Conservation (phyloP, 2,797 vertebrate species). For the Microctenopoma lineatum region DNA sequence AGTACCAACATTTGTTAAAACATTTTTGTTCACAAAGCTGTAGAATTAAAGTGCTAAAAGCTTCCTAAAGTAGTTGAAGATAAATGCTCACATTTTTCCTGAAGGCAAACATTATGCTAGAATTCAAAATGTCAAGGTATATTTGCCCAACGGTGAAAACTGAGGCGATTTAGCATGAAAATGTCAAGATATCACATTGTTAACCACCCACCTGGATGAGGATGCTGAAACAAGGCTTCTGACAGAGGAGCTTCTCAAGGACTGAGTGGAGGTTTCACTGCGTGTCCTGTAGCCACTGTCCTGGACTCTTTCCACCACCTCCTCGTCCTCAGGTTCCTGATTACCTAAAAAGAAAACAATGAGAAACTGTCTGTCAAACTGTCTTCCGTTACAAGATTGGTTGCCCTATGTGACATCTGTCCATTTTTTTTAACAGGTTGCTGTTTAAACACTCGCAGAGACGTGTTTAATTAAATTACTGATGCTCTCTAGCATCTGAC, state of each 20-base stretch:
- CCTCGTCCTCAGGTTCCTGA: constrained; percentile 78
- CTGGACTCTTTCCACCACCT: constrained; percentile 71
- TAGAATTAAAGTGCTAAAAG: constrained; percentile 11
- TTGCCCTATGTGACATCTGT: background rate
- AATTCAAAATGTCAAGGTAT: constrained; percentile 45
- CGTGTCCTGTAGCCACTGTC: constrained; percentile 86
- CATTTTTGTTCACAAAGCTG: background rate
- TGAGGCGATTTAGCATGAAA: constrained; percentile 17
- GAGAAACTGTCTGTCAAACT: background rate
- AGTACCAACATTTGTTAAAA: background rate
- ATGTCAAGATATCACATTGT: constrained; percentile 32
- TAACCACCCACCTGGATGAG: constrained; percentile 67
- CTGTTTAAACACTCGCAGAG: too few species aligned
- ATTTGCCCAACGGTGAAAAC: constrained; percentile 11
- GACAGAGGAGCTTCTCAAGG: constrained; percentile 47
- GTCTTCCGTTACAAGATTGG: background rate
- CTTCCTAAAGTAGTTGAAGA: constrained; percentile 1
- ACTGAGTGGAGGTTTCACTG: constrained; percentile 65
- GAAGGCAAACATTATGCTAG: constrained; percentile 18
- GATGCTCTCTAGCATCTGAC: too few species aligned
- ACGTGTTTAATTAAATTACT: too few species aligned
- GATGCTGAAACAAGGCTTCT: constrained; percentile 45
- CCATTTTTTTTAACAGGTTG: too few species aligned
- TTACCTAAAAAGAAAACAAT: constrained; percentile 45
- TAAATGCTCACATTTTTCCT: constrained; percentile 6